Conservation (phyloP, 2,888 invertebrate genomes). For the Drosophila vallismaia region DNA sequence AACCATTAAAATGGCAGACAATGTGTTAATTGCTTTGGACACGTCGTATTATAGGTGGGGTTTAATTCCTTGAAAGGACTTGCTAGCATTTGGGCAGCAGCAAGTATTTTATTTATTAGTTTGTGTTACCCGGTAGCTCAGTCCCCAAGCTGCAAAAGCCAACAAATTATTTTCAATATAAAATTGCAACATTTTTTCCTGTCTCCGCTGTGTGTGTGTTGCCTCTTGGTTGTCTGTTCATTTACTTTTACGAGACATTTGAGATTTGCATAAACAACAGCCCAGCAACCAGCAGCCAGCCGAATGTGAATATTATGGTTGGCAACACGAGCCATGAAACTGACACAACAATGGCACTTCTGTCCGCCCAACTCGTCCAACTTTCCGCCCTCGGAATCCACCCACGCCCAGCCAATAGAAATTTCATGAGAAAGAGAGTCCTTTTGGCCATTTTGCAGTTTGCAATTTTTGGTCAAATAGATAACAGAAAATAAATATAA, state of each 20-base stretch:
- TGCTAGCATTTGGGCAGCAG: no score
- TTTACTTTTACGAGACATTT: conserved; percentile 59
- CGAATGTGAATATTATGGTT: conserved; percentile 6
- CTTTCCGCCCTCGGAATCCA: neutral
- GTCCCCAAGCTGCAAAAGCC: neutral
- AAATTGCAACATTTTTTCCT: conserved; percentile 4
- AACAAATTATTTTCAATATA: conserved; percentile 37
- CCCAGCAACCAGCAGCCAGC: conserved; percentile 18
- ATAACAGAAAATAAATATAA: conserved; percentile 68
- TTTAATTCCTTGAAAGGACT: conserved; percentile 23
- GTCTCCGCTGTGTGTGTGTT: conserved; percentile 8
- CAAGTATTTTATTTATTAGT: no score
- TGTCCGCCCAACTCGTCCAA: conserved; percentile 18
- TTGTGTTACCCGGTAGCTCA: no score
- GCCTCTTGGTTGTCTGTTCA: conserved; percentile 30
- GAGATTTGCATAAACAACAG: conserved; percentile 59
- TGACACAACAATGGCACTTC: conserved; percentile 37
- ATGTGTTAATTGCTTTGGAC: conserved; percentile 75
- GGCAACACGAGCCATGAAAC: conserved; percentile 22
- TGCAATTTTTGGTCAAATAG: conserved; percentile 55
- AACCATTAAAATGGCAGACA: conserved; percentile 67
- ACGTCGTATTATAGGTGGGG: conserved; percentile 39
- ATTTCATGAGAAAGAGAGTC: conserved; percentile 27
- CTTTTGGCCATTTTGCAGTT: conserved; percentile 35
- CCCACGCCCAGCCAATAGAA: conserved; percentile 22